These are phyloP conservation scores for Gastrophysa polygoni DNA, from an alignment of 2,888 invertebrate genomes.

Conservation along the genomic window DNA sequence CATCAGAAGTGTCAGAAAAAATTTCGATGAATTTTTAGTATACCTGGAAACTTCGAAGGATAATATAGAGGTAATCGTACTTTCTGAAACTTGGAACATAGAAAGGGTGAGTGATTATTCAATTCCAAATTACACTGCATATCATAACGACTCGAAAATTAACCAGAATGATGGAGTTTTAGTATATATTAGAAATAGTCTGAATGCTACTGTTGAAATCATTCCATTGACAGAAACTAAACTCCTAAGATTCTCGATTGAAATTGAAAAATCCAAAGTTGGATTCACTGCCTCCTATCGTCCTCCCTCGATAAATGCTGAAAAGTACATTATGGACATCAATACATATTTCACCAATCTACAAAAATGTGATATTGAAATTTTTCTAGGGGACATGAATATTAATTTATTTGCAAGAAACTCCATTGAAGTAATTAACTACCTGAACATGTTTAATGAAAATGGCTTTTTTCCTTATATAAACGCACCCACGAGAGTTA, in stretches of 20 bases:
- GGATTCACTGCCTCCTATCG: not conserved
- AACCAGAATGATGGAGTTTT: slow-evolving; percentile 10
- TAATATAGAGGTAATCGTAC: too few species aligned
- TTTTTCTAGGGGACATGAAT: slow-evolving; percentile 5
- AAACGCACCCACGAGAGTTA: not conserved
- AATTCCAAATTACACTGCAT: slow-evolving; percentile 5
- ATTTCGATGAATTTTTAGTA: too few species aligned
- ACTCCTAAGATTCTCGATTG: not conserved
- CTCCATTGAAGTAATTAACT: not conserved
- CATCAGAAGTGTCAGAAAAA: too few species aligned
- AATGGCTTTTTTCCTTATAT: slow-evolving; percentile 2
- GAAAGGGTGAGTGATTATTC: slow-evolving; percentile 7
- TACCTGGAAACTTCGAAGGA: too few species aligned
- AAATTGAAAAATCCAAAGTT: not conserved
- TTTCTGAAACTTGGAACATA: slow-evolving; percentile 7
- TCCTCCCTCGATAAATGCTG: not conserved
- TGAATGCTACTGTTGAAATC: not conserved
- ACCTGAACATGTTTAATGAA: too few species aligned
- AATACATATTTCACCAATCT: too few species aligned
- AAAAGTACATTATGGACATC: not conserved
- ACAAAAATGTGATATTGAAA: not conserved
- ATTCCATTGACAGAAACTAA: not conserved
- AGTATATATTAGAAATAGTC: not conserved
- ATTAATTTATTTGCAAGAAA: not conserved
- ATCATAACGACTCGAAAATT: not conserved